Evolutionary conservation across 23 tunicate genomes (phyloP).

Genomic region (Trididemnum miniatum): DNA sequence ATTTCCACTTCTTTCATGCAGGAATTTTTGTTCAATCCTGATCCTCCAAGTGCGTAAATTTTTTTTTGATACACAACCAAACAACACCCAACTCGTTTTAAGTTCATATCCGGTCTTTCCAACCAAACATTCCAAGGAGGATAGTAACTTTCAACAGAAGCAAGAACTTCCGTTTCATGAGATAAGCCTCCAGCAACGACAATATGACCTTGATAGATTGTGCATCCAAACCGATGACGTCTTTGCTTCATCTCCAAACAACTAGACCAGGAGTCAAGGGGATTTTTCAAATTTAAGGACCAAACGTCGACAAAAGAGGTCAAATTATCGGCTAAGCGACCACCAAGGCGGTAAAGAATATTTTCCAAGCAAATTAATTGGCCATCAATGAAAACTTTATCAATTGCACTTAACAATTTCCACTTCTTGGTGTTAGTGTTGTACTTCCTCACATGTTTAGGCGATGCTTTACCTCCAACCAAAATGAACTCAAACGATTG

Average conservation of each 20-base stretch:
- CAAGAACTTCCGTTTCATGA: background rate
- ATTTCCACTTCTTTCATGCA: too few relatives aligned
- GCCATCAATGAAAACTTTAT: background rate
- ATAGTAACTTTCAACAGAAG: background rate
- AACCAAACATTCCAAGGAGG: background rate
- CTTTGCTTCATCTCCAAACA: background rate
- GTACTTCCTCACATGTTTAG: background rate
- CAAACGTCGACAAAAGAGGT: background rate
- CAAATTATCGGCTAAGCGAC: background rate
- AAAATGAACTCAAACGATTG: background rate
- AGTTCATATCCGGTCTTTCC: conserved; percentile 1
- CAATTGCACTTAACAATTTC: background rate
- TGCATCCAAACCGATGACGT: conserved; percentile 6
- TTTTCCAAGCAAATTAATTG: background rate
- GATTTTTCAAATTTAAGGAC: background rate
- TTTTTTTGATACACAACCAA: background rate
- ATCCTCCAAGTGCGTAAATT: conserved; percentile 4
- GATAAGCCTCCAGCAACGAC: background rate
- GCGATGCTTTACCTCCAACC: background rate
- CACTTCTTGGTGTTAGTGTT: background rate
- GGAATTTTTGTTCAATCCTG: too few relatives aligned
- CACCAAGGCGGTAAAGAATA: background rate
- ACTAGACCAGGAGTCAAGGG: background rate
- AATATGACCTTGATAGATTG: background rate
- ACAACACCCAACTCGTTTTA: conserved; percentile 5